Evolutionary conservation across 30 jellyfish, hydroid and myxozoan species (phyloP).

Genomic region (Aurelia sp.): DNA sequence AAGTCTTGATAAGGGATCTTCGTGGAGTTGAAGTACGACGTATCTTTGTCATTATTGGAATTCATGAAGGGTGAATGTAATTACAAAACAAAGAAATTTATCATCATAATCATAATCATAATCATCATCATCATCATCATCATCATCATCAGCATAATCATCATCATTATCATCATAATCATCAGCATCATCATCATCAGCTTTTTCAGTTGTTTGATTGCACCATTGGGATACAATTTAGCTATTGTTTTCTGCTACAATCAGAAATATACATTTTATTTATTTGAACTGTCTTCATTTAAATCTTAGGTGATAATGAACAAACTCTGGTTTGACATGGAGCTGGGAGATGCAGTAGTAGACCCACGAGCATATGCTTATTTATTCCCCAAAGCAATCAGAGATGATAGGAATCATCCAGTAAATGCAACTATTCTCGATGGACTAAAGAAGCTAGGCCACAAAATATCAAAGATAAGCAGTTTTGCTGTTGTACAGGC

Average conservation of each 20-base stretch:
- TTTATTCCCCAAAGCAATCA: constrained; percentile 76
- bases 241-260: too few species aligned
- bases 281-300: not conserved
- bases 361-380: constrained; percentile 91
- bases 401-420: constrained; percentile 69
- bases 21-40: too few species aligned
- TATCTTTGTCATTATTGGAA: too few species aligned
- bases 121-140: too few species aligned
- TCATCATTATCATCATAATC: not conserved
- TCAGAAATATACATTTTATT: too few species aligned
- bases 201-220: too few species aligned
- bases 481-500: constrained; percentile 91
- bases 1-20: too few species aligned
- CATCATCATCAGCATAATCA: too few species aligned
- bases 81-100: too few species aligned
- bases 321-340: constrained; percentile 88
- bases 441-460: constrained; percentile 81
- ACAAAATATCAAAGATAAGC: constrained; percentile 49
- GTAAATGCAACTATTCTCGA: constrained; percentile 49
- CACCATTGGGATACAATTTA: too few species aligned
- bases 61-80: too few species aligned
- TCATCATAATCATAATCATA: too few species aligned
- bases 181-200: not conserved
- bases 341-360: constrained; percentile 83
- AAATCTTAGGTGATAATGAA: constrained; percentile 86